Evolutionary conservation across 1,140 invertebrate genomes (phyloP), one percentile per base, ranked within the genome.

Genomic region (Teleopsis dalmanni): DNA sequence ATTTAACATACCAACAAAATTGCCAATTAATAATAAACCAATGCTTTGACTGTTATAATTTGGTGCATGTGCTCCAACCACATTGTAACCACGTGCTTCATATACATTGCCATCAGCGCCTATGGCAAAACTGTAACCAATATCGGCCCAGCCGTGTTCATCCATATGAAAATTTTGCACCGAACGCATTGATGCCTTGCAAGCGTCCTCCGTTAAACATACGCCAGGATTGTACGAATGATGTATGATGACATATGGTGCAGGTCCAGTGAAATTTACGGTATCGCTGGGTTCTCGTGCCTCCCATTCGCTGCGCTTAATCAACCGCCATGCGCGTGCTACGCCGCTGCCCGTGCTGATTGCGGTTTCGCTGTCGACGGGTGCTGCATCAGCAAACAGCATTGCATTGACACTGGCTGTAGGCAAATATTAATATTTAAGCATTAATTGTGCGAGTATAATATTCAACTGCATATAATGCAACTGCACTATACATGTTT

Each of bases 211-310:
- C 55, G 53, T 78, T 11, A 21, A 77, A 27, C 44, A 53, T 18
- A 62, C 56, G 57, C 84, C 87, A 3, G 58, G 52, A 3, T 76
- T 76, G 31, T 43, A 27, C 0, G 81, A 80, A 57, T 87, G 85
- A 70, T 85, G 83, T 43, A 87, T 82, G 33, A 88, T 80, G 2
- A 85, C 82, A 45, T 78, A 83, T 2, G 77, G 75, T 2, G 85
- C 78, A 4, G 84, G 82, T n/a, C 67, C 72, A 3, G 49, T 29
- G 55, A 84, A 66, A 1, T 57, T 52, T 13, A 51, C 54, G 1
- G 54, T 55, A 3, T 62, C 22, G 2, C 57, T 69, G 0, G 81
- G 72, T 1, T 72, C 61, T 38, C 76, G 67, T 8, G 81, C 82
- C 5, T 70, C 58, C 83, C 83, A 85, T 47, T 75, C 68, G 3